A percentile compares a stretch with the other conserved stretches of the same genome.
Evolutionary conservation across 2,797 vertebrate genomes (phyloP).

Genomic region (Gymnocypris eckloni): DNA sequence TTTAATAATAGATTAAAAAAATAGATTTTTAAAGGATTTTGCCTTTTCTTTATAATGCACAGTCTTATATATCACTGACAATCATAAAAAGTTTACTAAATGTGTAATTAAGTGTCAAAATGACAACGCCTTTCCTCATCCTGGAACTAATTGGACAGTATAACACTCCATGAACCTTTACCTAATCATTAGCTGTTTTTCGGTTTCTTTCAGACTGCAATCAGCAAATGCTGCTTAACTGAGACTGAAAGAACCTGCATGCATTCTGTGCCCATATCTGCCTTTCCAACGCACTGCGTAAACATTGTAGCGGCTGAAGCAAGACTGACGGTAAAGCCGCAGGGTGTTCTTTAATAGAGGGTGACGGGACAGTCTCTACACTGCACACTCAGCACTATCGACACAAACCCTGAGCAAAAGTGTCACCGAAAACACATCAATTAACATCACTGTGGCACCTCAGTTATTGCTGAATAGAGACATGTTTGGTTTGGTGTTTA

Average conservation of each 20-base stretch:
- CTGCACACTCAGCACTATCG: conserved; percentile 57
- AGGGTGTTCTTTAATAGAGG: conserved; percentile 41
- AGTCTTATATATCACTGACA: not conserved
- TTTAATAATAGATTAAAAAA: not conserved
- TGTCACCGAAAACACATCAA: conserved; percentile 36
- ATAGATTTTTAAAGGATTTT: not conserved
- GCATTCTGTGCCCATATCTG: not conserved
- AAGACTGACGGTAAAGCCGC: conserved; percentile 15
- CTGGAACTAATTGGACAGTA: not conserved
- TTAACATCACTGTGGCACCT: conserved; percentile 28
- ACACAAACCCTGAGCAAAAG: conserved; percentile 41
- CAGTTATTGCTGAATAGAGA: conserved; percentile 22
- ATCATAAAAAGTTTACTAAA: not conserved
- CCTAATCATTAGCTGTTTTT: not conserved
- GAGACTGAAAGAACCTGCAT: not conserved
- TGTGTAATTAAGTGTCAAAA: not conserved
- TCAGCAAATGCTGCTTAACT: not conserved
- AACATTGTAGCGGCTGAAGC: conserved; percentile 27
- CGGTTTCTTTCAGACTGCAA: not conserved
- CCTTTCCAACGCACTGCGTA: not conserved
- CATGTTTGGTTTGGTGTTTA: conserved; percentile 20
- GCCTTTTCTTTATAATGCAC: not conserved
- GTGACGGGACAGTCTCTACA: conserved; percentile 45
- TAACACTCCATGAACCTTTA: not conserved
- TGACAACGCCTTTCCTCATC: not conserved